Evolutionary conservation across 2,888 invertebrate species (phyloP), one percentile per base, ranked within the genome.

Genomic region (Ethmia dodecea): DNA sequence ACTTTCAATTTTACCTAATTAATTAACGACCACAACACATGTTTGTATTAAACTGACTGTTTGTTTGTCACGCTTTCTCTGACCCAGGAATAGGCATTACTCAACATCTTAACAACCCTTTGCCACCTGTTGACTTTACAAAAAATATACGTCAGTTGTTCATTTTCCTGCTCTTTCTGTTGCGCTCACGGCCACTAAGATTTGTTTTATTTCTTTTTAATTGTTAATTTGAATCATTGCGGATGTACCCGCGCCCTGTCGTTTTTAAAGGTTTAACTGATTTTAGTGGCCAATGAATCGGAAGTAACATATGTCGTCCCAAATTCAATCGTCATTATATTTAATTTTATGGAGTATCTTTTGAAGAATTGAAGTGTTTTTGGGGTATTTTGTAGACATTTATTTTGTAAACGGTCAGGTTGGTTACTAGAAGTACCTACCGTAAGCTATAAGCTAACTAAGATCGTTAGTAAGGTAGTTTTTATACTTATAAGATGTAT

Each of bases 191-290:
- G 66, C 72, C 69, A 58, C 61, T 59, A 62, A 66, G 83, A 84
- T 86, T 84, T 84, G 83, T 84, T 84, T 84, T 84, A 86, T 86
- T 80, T 79, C 78, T 81, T 84, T 86, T 84, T 86, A 86, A 86
- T 86, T 86, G 81, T 84, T 63, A 59, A 61, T 64, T 62, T 56
- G 61, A 53, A 60, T 53, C 58, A 55, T 52, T 56, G 60, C 49
- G 63, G 64, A 62, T 60, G 60, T 49, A 57, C 56, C 56, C 48
- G 56, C 59, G 61, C 52, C 53, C n/a, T 52, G 45, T 50, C 55
- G 52, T 62, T 70, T 68, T 68, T 63, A 52, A 62, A 60, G 68
- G 67, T 65, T 77, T 77, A 78, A 77, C 67, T 70, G 79, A 81
- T 81, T 81, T 73, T 57, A 62, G 56, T 59, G 59, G 55, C 50